Evolutionary conservation across 1,140 invertebrate species (phyloP).

Genomic region (Pachyrhynchus sulphureomaculatus): DNA sequence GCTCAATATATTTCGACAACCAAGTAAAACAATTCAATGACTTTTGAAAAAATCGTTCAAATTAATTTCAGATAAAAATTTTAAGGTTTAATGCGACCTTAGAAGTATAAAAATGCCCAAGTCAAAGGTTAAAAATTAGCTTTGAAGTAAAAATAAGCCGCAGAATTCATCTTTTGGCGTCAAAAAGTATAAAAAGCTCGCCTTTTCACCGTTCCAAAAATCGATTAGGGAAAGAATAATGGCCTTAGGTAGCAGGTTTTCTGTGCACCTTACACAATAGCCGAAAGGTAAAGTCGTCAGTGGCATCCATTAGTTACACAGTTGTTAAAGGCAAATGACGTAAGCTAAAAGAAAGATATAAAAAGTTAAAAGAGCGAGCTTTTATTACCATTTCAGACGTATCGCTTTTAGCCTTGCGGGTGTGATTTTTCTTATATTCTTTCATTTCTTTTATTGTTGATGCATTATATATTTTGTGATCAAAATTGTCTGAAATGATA

Average conservation of each 20-base stretch:
- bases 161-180: not conserved
- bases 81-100: too few relatives aligned
- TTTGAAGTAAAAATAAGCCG: not conserved
- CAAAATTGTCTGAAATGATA: too few relatives aligned
- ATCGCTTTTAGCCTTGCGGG: not conserved
- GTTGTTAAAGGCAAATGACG: slow-evolving; percentile 49
- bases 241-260: slow-evolving; percentile 40
- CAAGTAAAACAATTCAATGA: too few relatives aligned
- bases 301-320: slow-evolving; percentile 47
- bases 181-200: slow-evolving; percentile 6
- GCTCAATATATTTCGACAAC: too few relatives aligned
- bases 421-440: too few relatives aligned
- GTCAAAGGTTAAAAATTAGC: slow-evolving; percentile 2
- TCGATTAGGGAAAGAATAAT: slow-evolving; percentile 40
- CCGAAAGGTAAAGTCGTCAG: slow-evolving; percentile 43
- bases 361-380: slow-evolving; percentile 24
- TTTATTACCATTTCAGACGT: slow-evolving; percentile 23
- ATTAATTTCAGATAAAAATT: too few relatives aligned
- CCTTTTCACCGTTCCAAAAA: slow-evolving; percentile 32
- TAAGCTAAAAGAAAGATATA: slow-evolving; percentile 35
- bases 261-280: slow-evolving; percentile 40
- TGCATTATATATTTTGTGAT: too few relatives aligned
- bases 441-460: too few relatives aligned
- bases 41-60: too few relatives aligned
- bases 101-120: not conserved